Evolutionary conservation across 2,797 vertebrate genomes (phyloP), one percentile per base, ranked within the genome.

Genomic region (Pipistrellus nathusii): DNA sequence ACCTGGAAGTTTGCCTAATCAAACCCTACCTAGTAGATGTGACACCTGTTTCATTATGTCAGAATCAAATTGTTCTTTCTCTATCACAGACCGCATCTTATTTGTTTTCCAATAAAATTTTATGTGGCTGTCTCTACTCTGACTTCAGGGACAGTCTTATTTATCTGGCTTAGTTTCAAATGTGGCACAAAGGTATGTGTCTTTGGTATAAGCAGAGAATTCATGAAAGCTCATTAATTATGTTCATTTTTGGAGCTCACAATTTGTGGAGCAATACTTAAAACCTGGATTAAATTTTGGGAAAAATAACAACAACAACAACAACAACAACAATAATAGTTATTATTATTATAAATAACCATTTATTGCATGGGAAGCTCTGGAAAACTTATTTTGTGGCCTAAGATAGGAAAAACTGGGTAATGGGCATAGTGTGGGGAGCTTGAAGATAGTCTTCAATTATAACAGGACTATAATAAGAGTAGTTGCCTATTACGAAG

Each of bases 121-220:
- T 46, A 18, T 20, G 1, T 21, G 6, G 14, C 38, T 90, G 21
- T 71, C 13, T 3, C n/a, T 44, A 8, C 41, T 86, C 8, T n/a
- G 17, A 75, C 38, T 41, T 0, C 38, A 84, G n/a, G 30, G 38
- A 76, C 2, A 20, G 85, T 8, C 51, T 93, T 73, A 91, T 38
- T 89, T 30, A 15, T 72, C 12, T 77, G 27, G 38, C 82, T 91
- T 73, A 91, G 57, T 35, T 90, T 90, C 48, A 81, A 90, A 51
- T 25, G 30, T 73, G 32, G 38, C 72, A 86, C 44, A 72, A 62
- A 91, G 27, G 3, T n/a, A 20, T 81, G 13, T 68, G 21, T 66
- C 62, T 80, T 44, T 95, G 32, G 8, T 44, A n/a, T 32, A 73
- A 73, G 6, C n/a, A 68, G 66, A 75, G 17, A 57, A 68, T 90